Conservation (phyloP, 2,888 invertebrate genomes). For the Cetonia aurata region DNA sequence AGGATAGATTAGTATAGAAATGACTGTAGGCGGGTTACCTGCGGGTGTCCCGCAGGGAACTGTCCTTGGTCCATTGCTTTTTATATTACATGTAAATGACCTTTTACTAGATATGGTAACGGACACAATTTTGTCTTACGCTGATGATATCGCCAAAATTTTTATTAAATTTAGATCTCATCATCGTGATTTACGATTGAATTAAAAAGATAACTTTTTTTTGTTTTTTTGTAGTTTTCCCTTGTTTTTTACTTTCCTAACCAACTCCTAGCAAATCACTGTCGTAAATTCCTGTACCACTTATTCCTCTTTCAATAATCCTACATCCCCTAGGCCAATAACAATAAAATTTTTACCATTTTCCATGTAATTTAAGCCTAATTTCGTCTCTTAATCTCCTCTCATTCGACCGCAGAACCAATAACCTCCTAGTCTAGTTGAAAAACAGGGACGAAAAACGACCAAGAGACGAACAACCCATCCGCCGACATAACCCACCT, state of each 20-base stretch:
- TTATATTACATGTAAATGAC: too few relatives aligned
- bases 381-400: conserved; percentile 24
- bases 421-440: conserved; percentile 11
- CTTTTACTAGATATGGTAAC: too few relatives aligned
- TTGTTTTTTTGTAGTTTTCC: background rate
- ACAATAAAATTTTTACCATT: conserved; percentile 37
- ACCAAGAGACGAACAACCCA: conserved; percentile 7
- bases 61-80: too few relatives aligned
- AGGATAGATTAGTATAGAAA: too few relatives aligned
- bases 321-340: conserved; percentile 11
- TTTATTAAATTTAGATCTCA: too few relatives aligned
- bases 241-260: background rate
- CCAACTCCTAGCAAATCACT: too few relatives aligned
- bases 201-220: too few relatives aligned
- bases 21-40: too few relatives aligned
- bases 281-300: background rate
- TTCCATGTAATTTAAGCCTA: conserved; percentile 37
- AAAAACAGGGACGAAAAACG: conserved; percentile 10
- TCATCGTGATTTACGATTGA: too few relatives aligned
- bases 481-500: conserved; percentile 27
- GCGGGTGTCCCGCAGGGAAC: too few relatives aligned
- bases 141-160: too few relatives aligned
- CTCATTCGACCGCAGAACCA: background rate
- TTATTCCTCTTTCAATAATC: conserved; percentile 1
- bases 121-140: too few relatives aligned